These are phyloP conservation scores for Zaprionus bogoriensis DNA, from an alignment of 2,888 invertebrate species.

Conservation along the genomic window DNA sequence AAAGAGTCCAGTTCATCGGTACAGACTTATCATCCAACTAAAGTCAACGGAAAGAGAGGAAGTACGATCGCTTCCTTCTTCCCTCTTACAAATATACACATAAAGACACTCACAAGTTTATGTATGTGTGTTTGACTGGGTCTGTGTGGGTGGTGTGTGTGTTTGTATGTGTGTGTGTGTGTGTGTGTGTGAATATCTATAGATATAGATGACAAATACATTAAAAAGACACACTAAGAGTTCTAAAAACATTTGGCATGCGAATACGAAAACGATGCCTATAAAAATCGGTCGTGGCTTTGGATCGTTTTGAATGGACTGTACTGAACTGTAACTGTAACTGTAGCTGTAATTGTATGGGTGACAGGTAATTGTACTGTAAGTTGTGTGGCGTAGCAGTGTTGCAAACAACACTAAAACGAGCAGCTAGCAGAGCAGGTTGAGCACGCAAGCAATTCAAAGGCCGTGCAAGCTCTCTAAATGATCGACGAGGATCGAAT, in stretches of 20 bases:
- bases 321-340: neutral
- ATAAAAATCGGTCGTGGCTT: neutral
- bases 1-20: neutral
- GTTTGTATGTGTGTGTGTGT: neutral
- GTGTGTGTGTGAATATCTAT: neutral
- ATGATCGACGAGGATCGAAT: neutral
- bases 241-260: neutral
- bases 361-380: too few species aligned
- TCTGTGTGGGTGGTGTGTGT: neutral
- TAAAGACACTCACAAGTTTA: neutral
- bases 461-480: conserved; percentile 27
- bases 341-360: neutral
- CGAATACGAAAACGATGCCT: neutral
- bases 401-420: conserved; percentile 43
- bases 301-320: neutral
- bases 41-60: conserved; percentile 2
- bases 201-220: neutral
- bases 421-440: conserved; percentile 52
- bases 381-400: conserved; percentile 10
- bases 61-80: neutral
- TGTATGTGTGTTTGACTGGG: neutral
- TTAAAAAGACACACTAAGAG: neutral
- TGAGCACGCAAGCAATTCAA: conserved; percentile 45
- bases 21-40: conserved; percentile 2
- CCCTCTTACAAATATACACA: neutral